Conservation (phyloP, 2,797 vertebrate species). For the Buceros bicornis region DNA sequence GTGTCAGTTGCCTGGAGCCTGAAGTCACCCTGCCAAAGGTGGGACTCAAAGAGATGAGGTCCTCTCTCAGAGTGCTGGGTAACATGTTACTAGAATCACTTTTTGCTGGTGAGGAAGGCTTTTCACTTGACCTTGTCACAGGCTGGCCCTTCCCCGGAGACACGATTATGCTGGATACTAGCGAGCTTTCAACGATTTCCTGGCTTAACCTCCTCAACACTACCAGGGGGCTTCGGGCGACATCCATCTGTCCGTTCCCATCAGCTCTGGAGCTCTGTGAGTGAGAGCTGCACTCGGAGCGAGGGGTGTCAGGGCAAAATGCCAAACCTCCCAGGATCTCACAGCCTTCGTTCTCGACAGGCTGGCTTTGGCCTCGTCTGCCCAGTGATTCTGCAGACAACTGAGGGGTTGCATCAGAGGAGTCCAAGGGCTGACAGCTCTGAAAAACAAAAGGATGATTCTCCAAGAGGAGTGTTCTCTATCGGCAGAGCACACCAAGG, state of each 20-base stretch:
- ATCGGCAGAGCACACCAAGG: background rate
- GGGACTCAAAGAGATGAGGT: slow-evolving; percentile 74
- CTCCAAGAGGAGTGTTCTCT: background rate
- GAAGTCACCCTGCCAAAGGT: slow-evolving; percentile 78
- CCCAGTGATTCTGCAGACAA: slow-evolving; percentile 28
- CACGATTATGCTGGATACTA: slow-evolving; percentile 75
- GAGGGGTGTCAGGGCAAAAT: slow-evolving; percentile 62
- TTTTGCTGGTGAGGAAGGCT: slow-evolving; percentile 61
- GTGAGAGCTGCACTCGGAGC: slow-evolving; percentile 59
- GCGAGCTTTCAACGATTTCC: slow-evolving; percentile 82
- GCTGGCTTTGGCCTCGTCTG: slow-evolving; percentile 44
- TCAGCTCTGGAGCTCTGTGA: slow-evolving; percentile 55
- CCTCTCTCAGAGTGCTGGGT: slow-evolving; percentile 30
- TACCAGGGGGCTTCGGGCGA: slow-evolving; percentile 75
- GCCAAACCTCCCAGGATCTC: slow-evolving; percentile 71
- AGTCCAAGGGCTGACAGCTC: slow-evolving; percentile 77
- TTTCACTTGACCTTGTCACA: slow-evolving; percentile 76
- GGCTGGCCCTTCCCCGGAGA: slow-evolving; percentile 81
- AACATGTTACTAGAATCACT: slow-evolving; percentile 63
- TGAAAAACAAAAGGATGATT: slow-evolving; percentile 76
- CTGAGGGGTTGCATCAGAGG: slow-evolving; percentile 61
- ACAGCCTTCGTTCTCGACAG: slow-evolving; percentile 56
- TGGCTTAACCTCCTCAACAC: slow-evolving; percentile 83
- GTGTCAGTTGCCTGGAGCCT: slow-evolving; percentile 66
- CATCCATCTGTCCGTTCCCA: slow-evolving; percentile 66